A percentile compares a stretch with the other conserved stretches of the same genome.
phyloP scores from a whole-genome alignment of 2,113 vertebrate genomes.

The Elephas maximus region DNA sequence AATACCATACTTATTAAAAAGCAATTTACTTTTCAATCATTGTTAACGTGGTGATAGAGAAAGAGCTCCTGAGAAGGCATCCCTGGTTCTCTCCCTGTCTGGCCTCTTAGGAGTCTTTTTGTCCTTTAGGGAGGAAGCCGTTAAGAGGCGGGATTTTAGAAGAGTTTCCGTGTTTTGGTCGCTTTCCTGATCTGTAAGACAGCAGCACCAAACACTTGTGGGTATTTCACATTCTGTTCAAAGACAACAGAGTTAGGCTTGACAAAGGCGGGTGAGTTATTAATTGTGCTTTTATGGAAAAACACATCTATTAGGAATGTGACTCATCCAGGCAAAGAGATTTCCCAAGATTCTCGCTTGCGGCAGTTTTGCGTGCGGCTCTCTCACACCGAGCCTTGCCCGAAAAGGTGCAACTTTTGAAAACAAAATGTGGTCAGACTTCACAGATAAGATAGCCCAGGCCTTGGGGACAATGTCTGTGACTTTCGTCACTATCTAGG shows the following conservation, averaged over 20 bases:
- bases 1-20: slow-evolving; percentile 85
- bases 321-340: neutral
- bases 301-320: neutral
- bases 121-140: neutral
- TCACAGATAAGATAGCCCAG: neutral
- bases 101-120: slow-evolving; percentile 2
- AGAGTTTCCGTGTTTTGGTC: neutral
- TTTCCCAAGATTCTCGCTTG: neutral
- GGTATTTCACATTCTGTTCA: neutral
- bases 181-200: neutral
- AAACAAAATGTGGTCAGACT: neutral
- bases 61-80: slow-evolving; percentile 49
- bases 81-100: slow-evolving; percentile 51
- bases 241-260: neutral
- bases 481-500: neutral
- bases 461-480: accelerated
- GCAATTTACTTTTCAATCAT: slow-evolving; percentile 83
- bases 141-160: neutral
- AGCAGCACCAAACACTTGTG: neutral
- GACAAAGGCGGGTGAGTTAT: slow-evolving; percentile 40
- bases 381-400: accelerated
- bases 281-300: neutral
- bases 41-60: slow-evolving; percentile 64
- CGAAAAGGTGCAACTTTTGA: accelerated
- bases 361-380: neutral